Conservation (phyloP, 2,113 vertebrate species). For the Sorex fumeus region DNA sequence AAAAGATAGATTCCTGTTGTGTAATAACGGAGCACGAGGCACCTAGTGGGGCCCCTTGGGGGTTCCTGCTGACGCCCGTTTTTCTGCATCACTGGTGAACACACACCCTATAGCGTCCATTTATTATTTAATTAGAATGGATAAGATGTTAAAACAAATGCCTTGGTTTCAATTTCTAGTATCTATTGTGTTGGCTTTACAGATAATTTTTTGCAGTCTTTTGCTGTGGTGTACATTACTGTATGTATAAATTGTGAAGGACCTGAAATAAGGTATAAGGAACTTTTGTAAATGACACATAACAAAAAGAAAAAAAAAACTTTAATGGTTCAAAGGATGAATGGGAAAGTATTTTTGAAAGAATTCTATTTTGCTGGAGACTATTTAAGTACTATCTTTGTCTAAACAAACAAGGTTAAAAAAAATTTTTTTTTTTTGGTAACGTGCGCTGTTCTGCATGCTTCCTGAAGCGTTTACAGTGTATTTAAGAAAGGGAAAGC, state of each 20-base stretch:
- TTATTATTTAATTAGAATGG: slow-evolving; percentile 90
- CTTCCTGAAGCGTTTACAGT: slow-evolving; percentile 99
- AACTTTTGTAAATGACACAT: slow-evolving; percentile 93
- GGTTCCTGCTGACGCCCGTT: slow-evolving; percentile 79
- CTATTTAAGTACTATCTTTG: slow-evolving; percentile 99
- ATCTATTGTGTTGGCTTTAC: slow-evolving; percentile 94
- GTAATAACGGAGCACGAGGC: slow-evolving; percentile 89
- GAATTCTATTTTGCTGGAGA: slow-evolving; percentile 99
- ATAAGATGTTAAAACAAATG: slow-evolving; percentile 91
- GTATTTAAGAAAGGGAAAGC: slow-evolving; percentile 99
- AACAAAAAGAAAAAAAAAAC: slow-evolving; percentile 87
- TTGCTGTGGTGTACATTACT: slow-evolving; percentile 94
- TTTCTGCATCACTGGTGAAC: slow-evolving; percentile 83
- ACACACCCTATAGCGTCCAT: slow-evolving; percentile 88
- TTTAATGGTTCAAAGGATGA: slow-evolving; percentile 98
- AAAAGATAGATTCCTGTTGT: slow-evolving; percentile 85
- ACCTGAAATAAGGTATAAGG: slow-evolving; percentile 92
- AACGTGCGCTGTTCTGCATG: slow-evolving; percentile 99
- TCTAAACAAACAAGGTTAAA: slow-evolving; percentile 96
- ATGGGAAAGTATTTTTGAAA: slow-evolving; percentile 99
- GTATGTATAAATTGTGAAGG: slow-evolving; percentile 94
- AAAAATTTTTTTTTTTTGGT: slow-evolving; percentile 92
- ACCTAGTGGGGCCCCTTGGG: slow-evolving; percentile 87
- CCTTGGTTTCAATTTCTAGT: slow-evolving; percentile 91
- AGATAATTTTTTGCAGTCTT: slow-evolving; percentile 93